These are phyloP conservation scores for Platichthys stellatus DNA, from an alignment of 2,113 vertebrate species.

Conservation along the genomic window DNA sequence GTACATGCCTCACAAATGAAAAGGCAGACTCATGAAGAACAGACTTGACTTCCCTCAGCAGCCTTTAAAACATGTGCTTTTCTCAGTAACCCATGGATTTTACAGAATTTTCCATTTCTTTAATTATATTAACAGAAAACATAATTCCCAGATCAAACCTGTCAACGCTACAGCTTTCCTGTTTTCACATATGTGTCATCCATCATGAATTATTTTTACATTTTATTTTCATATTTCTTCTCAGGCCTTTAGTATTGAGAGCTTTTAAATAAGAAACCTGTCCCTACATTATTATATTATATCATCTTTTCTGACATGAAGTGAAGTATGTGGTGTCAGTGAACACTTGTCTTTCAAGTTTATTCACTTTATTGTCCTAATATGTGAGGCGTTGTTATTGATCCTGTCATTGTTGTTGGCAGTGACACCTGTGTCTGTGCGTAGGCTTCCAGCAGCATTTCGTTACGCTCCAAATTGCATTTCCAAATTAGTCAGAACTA, in stretches of 20 bases:
- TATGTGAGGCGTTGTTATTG: conserved; percentile 2
- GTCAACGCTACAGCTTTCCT: background rate
- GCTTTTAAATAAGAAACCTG: too few relatives aligned
- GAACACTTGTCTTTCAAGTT: conserved; percentile 3
- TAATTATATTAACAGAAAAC: background rate
- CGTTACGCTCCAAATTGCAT: conserved; percentile 64
- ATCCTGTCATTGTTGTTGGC: conserved; percentile 12
- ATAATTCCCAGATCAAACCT: background rate
- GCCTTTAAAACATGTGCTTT: background rate
- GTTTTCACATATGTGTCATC: background rate
- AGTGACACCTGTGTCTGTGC: conserved; percentile 64
- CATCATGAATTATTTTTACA: background rate
- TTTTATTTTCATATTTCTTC: background rate
- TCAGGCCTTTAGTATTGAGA: background rate
- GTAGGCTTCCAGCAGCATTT: conserved; percentile 52
- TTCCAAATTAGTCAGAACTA: conserved; percentile 73
- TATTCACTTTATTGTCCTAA: conserved; percentile 14
- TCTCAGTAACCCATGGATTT: background rate
- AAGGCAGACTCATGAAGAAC: background rate
- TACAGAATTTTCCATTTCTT: background rate
- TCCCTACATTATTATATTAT: background rate
- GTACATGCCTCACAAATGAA: background rate
- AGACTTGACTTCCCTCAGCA: background rate
- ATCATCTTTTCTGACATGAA: background rate
- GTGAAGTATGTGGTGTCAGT: background rate